phyloP scores from a whole-genome alignment of 2,888 invertebrate species.

The Cosmopolites sordidus region DNA sequence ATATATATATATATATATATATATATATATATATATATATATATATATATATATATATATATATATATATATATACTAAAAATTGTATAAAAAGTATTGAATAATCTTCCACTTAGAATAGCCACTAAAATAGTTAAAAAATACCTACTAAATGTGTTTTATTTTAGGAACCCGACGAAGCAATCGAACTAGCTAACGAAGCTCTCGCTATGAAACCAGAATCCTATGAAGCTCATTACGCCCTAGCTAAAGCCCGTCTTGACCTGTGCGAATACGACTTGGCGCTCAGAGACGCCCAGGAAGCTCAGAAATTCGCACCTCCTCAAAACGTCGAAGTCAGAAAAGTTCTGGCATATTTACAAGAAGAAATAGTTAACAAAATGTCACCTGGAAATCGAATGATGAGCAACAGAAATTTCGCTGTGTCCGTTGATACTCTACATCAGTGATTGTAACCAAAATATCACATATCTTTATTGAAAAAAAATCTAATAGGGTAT shows the following conservation, averaged over 20 bases:
- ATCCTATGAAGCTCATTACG: slow-evolving; percentile 91
- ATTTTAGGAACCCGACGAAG: slow-evolving; percentile 74
- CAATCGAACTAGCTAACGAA: slow-evolving; percentile 82
- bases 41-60: no score
- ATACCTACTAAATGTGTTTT: no score
- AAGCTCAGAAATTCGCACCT: slow-evolving; percentile 66
- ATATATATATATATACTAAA: no score
- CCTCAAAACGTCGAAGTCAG: slow-evolving; percentile 68
- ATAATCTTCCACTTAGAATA: no score
- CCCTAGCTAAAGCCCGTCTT: slow-evolving; percentile 80
- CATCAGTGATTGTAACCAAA: slow-evolving; percentile 36
- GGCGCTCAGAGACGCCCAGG: slow-evolving; percentile 76
- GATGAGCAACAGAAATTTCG: slow-evolving; percentile 40
- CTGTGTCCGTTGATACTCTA: slow-evolving; percentile 46
- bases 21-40: no score
- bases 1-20: no score
- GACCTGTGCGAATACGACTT: slow-evolving; percentile 68
- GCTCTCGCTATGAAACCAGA: slow-evolving; percentile 79
- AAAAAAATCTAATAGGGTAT: no score
- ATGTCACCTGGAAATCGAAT: slow-evolving; percentile 42
- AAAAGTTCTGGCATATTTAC: slow-evolving; percentile 66
- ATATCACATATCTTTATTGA: no score
- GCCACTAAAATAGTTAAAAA: no score
- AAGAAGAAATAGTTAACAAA: slow-evolving; percentile 66
- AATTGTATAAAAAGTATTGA: no score